These are phyloP conservation scores for Chrysopilus asiliformis DNA, from an alignment of 2,888 invertebrate genomes.

Conservation along the genomic window DNA sequence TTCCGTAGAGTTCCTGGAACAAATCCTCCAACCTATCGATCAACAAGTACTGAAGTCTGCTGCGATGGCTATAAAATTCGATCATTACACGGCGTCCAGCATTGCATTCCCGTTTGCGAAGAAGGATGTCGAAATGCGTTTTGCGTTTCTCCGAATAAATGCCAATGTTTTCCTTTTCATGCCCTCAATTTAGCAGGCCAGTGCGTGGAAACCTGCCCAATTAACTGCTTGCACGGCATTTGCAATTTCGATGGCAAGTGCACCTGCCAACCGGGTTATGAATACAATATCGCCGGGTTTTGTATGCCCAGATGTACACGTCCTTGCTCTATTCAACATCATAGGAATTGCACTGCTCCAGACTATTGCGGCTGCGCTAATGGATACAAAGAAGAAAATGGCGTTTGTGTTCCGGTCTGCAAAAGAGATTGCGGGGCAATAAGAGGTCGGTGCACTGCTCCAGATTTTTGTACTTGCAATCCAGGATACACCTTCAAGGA, in stretches of 20 bases:
- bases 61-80: slow-evolving; percentile 11
- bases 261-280: slow-evolving; percentile 26
- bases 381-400: slow-evolving; percentile 18
- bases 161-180: slow-evolving; percentile 39
- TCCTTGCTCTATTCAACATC: slow-evolving; percentile 37
- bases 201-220: slow-evolving; percentile 30
- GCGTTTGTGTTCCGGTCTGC: neutral
- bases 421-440: neutral
- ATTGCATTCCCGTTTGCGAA: slow-evolving; percentile 27
- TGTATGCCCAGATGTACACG: slow-evolving; percentile 34
- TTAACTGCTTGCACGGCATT: slow-evolving; percentile 32
- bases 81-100: slow-evolving; percentile 20
- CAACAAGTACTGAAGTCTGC: too few species aligned
- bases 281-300: slow-evolving; percentile 22
- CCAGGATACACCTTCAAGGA: slow-evolving; percentile 9
- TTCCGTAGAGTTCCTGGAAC: too few species aligned
- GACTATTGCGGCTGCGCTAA: slow-evolving; percentile 24
- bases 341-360: slow-evolving; percentile 39
- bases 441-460: slow-evolving; percentile 23
- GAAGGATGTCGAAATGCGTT: slow-evolving; percentile 38
- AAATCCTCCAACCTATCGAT: too few species aligned
- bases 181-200: slow-evolving; percentile 28
- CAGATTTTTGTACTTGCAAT: slow-evolving; percentile 14
- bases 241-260: slow-evolving; percentile 35
- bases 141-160: slow-evolving; percentile 44